Percentiles rank a stretch among this genome's conserved stretches.
phyloP scores from a whole-genome alignment of 2,888 invertebrate genomes.

The Eulithis prunata region DNA sequence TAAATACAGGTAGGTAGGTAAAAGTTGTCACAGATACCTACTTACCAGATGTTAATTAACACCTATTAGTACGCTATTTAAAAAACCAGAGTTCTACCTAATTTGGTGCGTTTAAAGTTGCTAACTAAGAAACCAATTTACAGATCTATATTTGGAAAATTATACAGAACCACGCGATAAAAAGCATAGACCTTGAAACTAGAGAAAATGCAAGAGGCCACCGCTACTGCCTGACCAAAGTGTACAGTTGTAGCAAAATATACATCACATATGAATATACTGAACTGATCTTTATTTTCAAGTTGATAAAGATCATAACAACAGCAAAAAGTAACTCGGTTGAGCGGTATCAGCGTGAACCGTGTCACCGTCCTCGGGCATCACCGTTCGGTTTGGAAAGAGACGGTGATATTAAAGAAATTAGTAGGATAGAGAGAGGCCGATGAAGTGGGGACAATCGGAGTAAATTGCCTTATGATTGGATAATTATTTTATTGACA shows the following conservation, averaged over 20 bases:
- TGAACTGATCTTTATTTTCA: constrained; percentile 20
- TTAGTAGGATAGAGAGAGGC: constrained; percentile 49
- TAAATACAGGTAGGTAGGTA: no score
- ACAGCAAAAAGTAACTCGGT: constrained; percentile 40
- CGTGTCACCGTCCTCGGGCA: constrained; percentile 67
- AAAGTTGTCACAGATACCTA: no score
- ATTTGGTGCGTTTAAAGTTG: constrained; percentile 35
- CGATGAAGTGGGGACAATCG: constrained; percentile 61
- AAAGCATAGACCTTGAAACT: constrained; percentile 61
- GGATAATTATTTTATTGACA: constrained; percentile 84
- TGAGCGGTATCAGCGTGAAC: constrained; percentile 54
- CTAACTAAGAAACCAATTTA: constrained; percentile 49
- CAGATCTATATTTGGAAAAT: constrained; percentile 57
- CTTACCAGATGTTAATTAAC: no score
- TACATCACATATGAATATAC: neutral
- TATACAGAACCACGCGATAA: constrained; percentile 45
- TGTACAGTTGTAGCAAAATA: constrained; percentile 54
- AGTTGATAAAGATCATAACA: constrained; percentile 11
- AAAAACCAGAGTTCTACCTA: constrained; percentile 19
- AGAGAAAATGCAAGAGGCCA: constrained; percentile 64
- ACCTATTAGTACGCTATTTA: neutral
- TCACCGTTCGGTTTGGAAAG: constrained; percentile 55
- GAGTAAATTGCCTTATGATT: constrained; percentile 80
- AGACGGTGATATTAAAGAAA: constrained; percentile 45
- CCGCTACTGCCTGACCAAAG: constrained; percentile 58